Base-by-base conservation (phyloP, 2,797 vertebrate species). In the Valencia hispanica region DNA sequence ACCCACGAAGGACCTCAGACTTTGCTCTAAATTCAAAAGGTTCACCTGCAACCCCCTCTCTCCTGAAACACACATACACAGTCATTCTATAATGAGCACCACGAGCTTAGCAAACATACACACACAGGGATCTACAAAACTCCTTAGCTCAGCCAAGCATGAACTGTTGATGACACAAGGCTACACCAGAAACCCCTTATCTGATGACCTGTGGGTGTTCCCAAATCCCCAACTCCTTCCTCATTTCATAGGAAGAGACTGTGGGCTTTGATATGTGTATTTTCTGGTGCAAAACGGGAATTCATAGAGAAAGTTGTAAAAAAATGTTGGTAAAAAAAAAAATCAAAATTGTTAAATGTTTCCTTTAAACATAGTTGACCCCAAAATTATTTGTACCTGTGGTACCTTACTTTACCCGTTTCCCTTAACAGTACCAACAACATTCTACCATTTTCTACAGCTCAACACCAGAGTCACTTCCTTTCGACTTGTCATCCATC, bases 1-100 rank as follows among this genome's bases (percentile, higher is more conserved):
- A 94, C 91, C 92, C 93, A 82, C 71, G 75, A 90, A 85, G 89
- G 74, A 90, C 89, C 78, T 74, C 55, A 86, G 77, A 48, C 91
- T 86, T 81, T 74, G 51, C 61, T 83, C 76, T 17, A 17, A 84
- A 81, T 84, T 83, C 66, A 75, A 87, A 87, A 79, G 39, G 66
- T 79, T 79, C 82, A 80, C 43, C 75, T 74, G 66, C 77, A 70
- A 80, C 74, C 39, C 74, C 80, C 73, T 68, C 72, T 72, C 75
- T 72, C 43, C 14, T 18, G 25, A 63, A 20, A 45, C 63, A 78
- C 59, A 66, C 66, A 0, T 0, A 36, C 34, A 0, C 69, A 74
- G 53, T 25, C 2, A 1, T 2, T 68, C 76, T 51, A 63, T 90
- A 92, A 90, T 72, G 84, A 91, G 91, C 84, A 79, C 78, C 82